Percentiles rank a stretch among this genome's conserved stretches.
Conservation (phyloP, 2,113 vertebrate species). For the Eurystomus gularis region DNA sequence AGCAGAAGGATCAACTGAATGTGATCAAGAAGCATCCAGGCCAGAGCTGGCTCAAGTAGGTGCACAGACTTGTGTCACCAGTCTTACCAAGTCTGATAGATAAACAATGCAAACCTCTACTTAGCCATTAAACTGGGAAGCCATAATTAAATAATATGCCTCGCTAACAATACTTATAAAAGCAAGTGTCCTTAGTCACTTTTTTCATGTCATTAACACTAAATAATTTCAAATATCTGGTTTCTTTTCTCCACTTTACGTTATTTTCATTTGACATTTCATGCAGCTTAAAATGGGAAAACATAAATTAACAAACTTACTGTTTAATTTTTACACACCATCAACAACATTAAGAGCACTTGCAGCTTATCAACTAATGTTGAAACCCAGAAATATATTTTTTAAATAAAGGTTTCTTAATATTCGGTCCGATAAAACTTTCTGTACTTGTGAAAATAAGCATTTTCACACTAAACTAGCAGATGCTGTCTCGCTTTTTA, state of each 20-base stretch:
- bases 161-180: background rate
- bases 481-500: background rate
- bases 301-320: background rate
- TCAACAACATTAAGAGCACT: background rate
- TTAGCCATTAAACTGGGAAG: background rate
- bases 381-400: background rate
- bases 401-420: background rate
- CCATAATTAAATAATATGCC: background rate
- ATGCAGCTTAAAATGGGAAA: background rate
- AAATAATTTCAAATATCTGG: background rate
- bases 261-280: background rate
- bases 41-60: background rate
- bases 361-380: background rate
- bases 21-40: background rate
- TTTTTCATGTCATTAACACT: background rate
- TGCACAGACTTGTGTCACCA: background rate
- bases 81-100: background rate
- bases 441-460: background rate
- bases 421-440: background rate
- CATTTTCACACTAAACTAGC: background rate
- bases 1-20: no score
- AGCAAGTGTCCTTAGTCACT: background rate
- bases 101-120: background rate
- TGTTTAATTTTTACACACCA: background rate
- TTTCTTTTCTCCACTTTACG: background rate